Evolutionary conservation across 2,113 vertebrate genomes (phyloP), one percentile per base, ranked within the genome.

Genomic region (Benitochromis conjunctus): DNA sequence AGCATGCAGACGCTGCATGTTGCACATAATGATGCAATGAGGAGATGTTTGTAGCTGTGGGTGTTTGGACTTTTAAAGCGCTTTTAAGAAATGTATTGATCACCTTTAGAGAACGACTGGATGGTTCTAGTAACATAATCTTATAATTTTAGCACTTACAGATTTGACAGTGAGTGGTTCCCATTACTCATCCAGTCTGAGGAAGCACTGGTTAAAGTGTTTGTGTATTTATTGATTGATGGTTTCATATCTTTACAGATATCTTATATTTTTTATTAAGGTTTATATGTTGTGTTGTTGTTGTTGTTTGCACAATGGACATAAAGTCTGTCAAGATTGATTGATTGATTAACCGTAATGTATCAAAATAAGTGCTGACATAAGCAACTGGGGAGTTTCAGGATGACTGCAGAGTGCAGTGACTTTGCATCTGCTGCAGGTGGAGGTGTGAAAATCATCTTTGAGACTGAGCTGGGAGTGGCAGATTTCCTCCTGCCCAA

Each of bases 401-500:
- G 34, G 34, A 7, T 34, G 34, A 26, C 26, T 26, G 26, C 26
- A 26, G 26, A 62, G 31, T 62, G 58, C 18, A n/a, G 7, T 62
- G 9, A 62, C 7, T 62, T 62, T 36, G 58, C 31, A 62, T 79
- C 24, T 78, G 7, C 64, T 74, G 48, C 86, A 99, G 98, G 60
- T n/a, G 90, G 96, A 10, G 97, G 94, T 78, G 87, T 97, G 55
- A 97, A 95, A 48, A 84, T 97, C 1, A 5, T 97, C 36, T 97
- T 98, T 90, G 98, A 99, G 93, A 97, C 96, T 1, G 95, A 92
- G 38, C 94, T 98, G 19, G 95, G 96, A 9, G 90, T 95, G 7
- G 96, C 97, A 69, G 98, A 99, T 92, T 98, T 99, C 82, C 97
- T 97, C 88, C 95, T 99, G 76, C 95, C 98, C 77, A 96, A 96